Evolutionary conservation across 2,113 vertebrate genomes (phyloP), one percentile per base, ranked within the genome.

Genomic region (Etheostoma cragini): DNA sequence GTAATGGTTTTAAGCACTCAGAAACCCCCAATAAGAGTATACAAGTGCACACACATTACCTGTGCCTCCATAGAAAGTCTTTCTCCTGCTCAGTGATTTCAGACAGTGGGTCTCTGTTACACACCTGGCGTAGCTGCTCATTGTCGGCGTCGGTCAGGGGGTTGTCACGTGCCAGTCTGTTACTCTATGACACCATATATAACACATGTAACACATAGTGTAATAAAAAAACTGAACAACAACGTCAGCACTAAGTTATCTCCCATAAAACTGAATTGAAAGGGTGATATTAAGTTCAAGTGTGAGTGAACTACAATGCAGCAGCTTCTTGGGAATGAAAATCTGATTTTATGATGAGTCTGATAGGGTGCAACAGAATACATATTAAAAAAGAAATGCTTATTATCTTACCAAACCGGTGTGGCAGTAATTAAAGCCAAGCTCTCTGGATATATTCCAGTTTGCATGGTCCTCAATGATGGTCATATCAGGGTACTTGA

Each of bases 21-120:
- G 46, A 57, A 30, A 26, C 3, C 17, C 13, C 11, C 49, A 1
- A 54, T 3, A 33, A 38, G 35, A 16, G 6, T 30, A 49, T 10
- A 30, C 13, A 72, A 12, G 1, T 17, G 17, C 52, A 66, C 30
- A 84, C 30, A 56, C 62, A 8, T 76, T 95, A 98, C 98, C 98
- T 98, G 94, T 99, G 97, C 76, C 97, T 96, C 98, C 98, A 99
- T 6, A 99, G 93, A 85, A 99, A 98, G 93, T 99, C 98, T 82
- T 99, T 99, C 92, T 99, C 98, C 89, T 99, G 98, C 94, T 99
- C 98, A 95, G 98, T 99, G 93, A 99, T 99, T 93, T 99, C 98
- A 96, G 98, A 99, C 50, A 99, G 94, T 42, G 98, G 96, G 91
- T 99, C 98, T 91, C 97, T 93, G 82, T 96, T 98, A 81, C 97